These are phyloP conservation scores for Bufotes viridis DNA, from an alignment of 2,797 vertebrate species.

Conservation along the genomic window DNA sequence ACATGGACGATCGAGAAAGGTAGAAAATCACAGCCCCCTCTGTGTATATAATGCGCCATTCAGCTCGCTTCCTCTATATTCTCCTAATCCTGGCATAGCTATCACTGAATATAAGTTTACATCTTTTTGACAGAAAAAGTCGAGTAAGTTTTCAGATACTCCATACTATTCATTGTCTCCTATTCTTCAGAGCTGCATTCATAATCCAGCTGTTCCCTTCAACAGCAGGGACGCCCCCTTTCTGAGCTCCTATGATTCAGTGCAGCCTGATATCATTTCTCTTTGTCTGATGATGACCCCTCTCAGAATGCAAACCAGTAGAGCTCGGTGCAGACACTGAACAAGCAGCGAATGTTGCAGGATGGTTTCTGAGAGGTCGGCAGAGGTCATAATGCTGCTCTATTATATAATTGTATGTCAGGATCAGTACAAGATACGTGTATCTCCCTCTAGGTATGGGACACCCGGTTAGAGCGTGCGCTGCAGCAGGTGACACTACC, in stretches of 20 bases:
- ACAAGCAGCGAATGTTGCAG: not conserved
- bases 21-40: constrained; percentile 51
- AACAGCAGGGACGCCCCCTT: not conserved
- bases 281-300: not conserved
- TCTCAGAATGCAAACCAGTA: not conserved
- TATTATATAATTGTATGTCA: too few species aligned
- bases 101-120: not conserved
- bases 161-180: too few species aligned
- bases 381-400: too few species aligned
- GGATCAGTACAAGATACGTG: too few species aligned
- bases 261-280: not conserved
- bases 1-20: constrained; percentile 71
- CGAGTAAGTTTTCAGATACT: too few species aligned
- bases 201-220: not conserved
- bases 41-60: too few species aligned
- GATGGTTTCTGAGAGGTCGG: not conserved
- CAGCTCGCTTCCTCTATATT: not conserved
- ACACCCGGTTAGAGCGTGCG: too few species aligned
- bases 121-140: not conserved
- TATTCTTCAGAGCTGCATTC: not conserved
- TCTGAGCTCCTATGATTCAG: not conserved
- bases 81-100: too few species aligned
- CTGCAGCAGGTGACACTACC: too few species aligned
- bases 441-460: not conserved
- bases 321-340: not conserved